Evolutionary conservation across 1,140 invertebrate genomes (phyloP).

Genomic region (Conus betulinus): DNA sequence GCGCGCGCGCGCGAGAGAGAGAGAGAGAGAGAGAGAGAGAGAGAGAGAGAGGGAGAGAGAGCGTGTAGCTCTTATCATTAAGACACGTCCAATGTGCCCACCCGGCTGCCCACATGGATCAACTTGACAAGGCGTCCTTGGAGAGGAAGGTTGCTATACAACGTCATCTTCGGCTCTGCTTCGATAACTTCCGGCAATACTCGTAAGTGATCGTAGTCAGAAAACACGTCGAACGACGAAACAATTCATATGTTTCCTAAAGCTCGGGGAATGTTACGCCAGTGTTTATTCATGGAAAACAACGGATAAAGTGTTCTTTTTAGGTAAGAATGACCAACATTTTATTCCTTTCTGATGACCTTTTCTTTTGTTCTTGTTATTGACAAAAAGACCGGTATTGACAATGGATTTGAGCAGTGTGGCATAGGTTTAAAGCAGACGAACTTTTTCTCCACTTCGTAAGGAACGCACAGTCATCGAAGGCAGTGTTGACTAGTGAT

Average conservation of each 20-base stretch:
- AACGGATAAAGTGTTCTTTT: background rate
- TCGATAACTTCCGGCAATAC: background rate
- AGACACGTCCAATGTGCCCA: too few relatives aligned
- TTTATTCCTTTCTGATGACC: background rate
- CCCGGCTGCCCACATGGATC: too few relatives aligned
- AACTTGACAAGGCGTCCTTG: constrained; percentile 9
- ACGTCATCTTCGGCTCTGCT: constrained; percentile 23
- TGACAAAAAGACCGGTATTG: background rate
- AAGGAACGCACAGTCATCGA: background rate
- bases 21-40: too few relatives aligned
- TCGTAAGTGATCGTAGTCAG: background rate
- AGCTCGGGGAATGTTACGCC: background rate
- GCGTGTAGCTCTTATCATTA: too few relatives aligned
- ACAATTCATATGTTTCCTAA: background rate
- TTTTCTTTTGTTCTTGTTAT: background rate
- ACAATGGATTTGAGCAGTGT: too few relatives aligned
- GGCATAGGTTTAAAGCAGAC: background rate
- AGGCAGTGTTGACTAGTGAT: background rate
- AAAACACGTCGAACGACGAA: background rate
- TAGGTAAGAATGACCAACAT: background rate
- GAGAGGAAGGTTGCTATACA: constrained; percentile 20
- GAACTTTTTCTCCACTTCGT: background rate
- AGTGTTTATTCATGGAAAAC: background rate
- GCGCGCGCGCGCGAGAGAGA: too few relatives aligned
- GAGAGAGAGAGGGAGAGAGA: too few relatives aligned